These are phyloP conservation scores for Pristionchus mayeri DNA, from an alignment of 2,888 invertebrate genomes.

Conservation along the genomic window DNA sequence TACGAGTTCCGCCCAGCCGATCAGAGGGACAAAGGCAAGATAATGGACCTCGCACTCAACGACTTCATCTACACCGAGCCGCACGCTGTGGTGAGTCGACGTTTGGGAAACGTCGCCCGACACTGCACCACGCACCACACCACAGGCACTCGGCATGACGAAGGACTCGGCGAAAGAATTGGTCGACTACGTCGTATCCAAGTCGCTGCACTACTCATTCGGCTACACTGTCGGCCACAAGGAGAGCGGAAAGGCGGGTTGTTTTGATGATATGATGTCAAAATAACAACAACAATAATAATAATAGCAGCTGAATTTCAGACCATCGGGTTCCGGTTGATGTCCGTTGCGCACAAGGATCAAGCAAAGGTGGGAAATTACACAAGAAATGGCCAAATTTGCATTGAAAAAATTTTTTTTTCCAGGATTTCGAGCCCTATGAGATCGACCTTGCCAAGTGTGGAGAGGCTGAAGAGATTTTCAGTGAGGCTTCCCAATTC, in stretches of 20 bases:
- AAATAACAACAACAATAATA: neutral
- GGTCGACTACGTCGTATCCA: conserved; percentile 23
- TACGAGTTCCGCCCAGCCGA: conserved; percentile 20
- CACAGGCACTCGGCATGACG: conserved; percentile 5
- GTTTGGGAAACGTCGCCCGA: too few species aligned
- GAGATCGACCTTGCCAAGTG: neutral
- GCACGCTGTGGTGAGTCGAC: conserved; percentile 31
- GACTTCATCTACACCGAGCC: conserved; percentile 35
- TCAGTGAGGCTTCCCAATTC: too few species aligned
- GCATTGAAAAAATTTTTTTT: neutral
- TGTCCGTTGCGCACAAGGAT: neutral
- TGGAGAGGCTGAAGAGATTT: conserved; percentile 17
- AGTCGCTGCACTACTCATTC: conserved; percentile 35
- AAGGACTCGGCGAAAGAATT: neutral
- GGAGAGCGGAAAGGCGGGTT: conserved; percentile 5
- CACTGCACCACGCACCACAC: too few species aligned
- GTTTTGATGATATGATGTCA: too few species aligned
- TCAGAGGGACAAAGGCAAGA: neutral
- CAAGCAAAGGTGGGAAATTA: neutral
- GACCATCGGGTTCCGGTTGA: conserved; percentile 3
- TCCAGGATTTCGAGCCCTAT: conserved; percentile 1
- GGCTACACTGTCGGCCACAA: neutral
- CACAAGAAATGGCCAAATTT: neutral
- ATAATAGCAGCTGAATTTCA: too few species aligned
- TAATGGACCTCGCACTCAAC: conserved; percentile 8